Conservation (phyloP, 1,140 invertebrate genomes). For the Trypoxylus dichotomus region DNA sequence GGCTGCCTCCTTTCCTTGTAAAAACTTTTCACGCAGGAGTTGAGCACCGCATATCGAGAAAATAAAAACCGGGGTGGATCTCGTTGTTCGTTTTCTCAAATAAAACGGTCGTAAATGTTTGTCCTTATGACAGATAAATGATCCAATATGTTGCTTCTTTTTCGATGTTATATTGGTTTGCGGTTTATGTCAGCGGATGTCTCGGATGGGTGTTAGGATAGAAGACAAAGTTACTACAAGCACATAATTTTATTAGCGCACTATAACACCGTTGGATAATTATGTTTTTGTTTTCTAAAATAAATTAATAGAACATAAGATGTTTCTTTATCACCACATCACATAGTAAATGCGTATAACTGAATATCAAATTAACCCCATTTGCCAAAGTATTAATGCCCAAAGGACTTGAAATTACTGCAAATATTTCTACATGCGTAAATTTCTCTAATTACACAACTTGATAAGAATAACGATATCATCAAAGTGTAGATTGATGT, state of each 20-base stretch:
- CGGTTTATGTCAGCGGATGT: not conserved
- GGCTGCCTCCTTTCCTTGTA: not conserved
- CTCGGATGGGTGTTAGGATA: not conserved
- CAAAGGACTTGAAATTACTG: no score
- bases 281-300: no score
- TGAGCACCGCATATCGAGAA: not conserved
- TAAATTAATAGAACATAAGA: no score
- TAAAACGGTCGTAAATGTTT: conserved; percentile 15
- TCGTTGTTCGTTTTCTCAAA: not conserved
- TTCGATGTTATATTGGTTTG: conserved; percentile 3
- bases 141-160: not conserved
- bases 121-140: conserved; percentile 14
- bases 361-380: no score
- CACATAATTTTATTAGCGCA: not conserved
- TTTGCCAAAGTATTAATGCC: no score
- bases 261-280: no score
- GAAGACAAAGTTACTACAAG: not conserved
- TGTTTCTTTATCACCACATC: no score
- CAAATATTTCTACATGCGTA: no score
- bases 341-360: no score
- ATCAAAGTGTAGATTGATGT: not conserved
- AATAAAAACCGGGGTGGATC: conserved; percentile 6
- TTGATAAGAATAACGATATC: not conserved
- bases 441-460: no score
- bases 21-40: conserved; percentile 3